Evolutionary conservation across 2,113 vertebrate species (phyloP).

Genomic region (Cebidichthys violaceus): DNA sequence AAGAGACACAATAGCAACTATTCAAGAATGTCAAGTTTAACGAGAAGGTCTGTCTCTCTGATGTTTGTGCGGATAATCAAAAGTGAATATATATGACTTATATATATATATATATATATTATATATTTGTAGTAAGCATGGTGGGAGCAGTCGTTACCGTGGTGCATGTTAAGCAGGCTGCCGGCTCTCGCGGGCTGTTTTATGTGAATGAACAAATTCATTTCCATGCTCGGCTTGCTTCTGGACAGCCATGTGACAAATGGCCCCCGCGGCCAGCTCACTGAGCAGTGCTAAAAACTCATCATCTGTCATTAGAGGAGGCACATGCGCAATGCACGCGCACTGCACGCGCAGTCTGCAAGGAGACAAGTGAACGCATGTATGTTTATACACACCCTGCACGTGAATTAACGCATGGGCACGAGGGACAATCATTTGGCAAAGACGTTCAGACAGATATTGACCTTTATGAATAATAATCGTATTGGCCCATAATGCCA

Average conservation of each 20-base stretch:
- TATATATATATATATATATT: background rate
- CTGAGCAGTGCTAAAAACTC: constrained; percentile 66
- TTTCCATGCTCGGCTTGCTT: constrained; percentile 79
- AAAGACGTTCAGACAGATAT: background rate
- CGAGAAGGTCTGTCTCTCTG: background rate
- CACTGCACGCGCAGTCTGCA: background rate
- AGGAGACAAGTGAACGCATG: background rate
- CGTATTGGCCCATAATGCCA: background rate
- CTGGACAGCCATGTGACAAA: constrained; percentile 80
- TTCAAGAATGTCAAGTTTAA: background rate
- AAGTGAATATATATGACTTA: background rate
- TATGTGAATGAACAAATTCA: constrained; percentile 81
- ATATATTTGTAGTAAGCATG: background rate
- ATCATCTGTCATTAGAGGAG: constrained; percentile 73
- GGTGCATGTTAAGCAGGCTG: constrained; percentile 55
- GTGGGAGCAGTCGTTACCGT: constrained; percentile 43
- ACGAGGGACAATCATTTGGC: background rate
- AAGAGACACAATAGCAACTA: background rate
- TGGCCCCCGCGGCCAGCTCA: constrained; percentile 66
- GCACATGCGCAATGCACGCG: background rate
- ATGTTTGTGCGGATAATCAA: background rate
- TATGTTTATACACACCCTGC: background rate
- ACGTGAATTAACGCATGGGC: background rate
- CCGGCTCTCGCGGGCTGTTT: constrained; percentile 63
- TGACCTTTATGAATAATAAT: background rate